phyloP scores from a whole-genome alignment of 2,797 vertebrate genomes.

The Clarias fuscus region DNA sequence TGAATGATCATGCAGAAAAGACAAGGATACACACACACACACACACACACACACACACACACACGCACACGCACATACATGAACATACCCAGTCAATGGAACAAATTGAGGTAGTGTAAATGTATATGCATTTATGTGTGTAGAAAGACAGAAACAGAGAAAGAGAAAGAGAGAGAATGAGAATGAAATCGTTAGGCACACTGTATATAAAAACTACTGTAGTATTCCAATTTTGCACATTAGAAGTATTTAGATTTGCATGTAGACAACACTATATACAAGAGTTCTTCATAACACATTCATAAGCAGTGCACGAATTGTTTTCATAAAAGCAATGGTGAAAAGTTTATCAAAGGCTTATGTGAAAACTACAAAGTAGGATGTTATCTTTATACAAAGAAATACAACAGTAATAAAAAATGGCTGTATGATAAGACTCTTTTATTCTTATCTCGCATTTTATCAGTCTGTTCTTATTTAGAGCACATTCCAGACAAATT shows the following conservation, averaged over 20 bases:
- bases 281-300: neutral
- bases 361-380: neutral
- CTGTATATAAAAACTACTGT: slow-evolving; percentile 4
- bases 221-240: slow-evolving; percentile 14
- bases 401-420: neutral
- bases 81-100: slow-evolving; percentile 68
- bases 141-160: slow-evolving; percentile 53
- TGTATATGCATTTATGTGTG: slow-evolving; percentile 57
- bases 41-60: slow-evolving; percentile 58
- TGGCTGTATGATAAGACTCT: neutral
- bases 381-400: neutral
- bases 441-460: neutral
- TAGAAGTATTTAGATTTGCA: neutral
- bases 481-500: neutral
- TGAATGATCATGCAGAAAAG: slow-evolving; percentile 36
- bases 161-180: slow-evolving; percentile 51
- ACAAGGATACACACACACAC: slow-evolving; percentile 32
- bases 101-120: slow-evolving; percentile 62
- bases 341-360: neutral
- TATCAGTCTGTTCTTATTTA: neutral
- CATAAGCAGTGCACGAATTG: neutral
- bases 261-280: neutral
- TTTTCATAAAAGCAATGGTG: neutral
- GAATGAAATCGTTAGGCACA: slow-evolving; percentile 55
- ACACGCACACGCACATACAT: slow-evolving; percentile 46